These are phyloP conservation scores for Lophotriccus pileatus DNA, from an alignment of 2,797 vertebrate genomes.

Conservation along the genomic window DNA sequence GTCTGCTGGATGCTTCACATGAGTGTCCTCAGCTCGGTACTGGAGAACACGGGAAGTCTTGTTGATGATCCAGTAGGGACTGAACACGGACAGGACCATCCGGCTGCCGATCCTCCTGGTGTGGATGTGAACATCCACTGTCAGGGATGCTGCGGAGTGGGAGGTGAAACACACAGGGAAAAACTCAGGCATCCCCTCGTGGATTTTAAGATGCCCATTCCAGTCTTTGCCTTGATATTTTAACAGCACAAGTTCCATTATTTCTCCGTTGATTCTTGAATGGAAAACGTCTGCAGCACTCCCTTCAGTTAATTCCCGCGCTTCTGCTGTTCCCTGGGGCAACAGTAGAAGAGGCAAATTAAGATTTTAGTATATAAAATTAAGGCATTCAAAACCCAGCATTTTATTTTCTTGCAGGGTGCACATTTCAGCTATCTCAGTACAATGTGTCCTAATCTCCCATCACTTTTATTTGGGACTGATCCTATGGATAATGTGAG, in stretches of 20 bases:
- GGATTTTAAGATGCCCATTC: conserved; percentile 84
- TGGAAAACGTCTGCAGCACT: conserved; percentile 84
- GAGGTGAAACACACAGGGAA: conserved; percentile 80
- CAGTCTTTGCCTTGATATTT: conserved; percentile 92
- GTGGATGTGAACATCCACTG: conserved; percentile 83
- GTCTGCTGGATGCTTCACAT: conserved; percentile 91
- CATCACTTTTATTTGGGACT: background rate
- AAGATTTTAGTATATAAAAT: background rate
- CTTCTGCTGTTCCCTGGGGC: conserved; percentile 84
- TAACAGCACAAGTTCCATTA: conserved; percentile 86
- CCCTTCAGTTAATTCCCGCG: conserved; percentile 82
- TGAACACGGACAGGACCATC: conserved; percentile 85
- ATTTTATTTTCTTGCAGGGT: background rate
- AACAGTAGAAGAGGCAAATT: background rate
- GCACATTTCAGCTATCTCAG: background rate
- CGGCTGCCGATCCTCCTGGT: conserved; percentile 59
- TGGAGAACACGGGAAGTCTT: conserved; percentile 93
- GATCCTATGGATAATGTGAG: background rate
- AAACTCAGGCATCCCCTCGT: conserved; percentile 82
- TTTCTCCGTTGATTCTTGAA: conserved; percentile 82
- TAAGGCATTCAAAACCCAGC: rapidly evolving
- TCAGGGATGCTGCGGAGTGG: conserved; percentile 68
- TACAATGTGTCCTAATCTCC: background rate
- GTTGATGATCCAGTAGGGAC: conserved; percentile 98
- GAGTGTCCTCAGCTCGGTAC: conserved; percentile 86